Conservation (phyloP, 2,888 invertebrate species). For the Rhingia rostrata region DNA sequence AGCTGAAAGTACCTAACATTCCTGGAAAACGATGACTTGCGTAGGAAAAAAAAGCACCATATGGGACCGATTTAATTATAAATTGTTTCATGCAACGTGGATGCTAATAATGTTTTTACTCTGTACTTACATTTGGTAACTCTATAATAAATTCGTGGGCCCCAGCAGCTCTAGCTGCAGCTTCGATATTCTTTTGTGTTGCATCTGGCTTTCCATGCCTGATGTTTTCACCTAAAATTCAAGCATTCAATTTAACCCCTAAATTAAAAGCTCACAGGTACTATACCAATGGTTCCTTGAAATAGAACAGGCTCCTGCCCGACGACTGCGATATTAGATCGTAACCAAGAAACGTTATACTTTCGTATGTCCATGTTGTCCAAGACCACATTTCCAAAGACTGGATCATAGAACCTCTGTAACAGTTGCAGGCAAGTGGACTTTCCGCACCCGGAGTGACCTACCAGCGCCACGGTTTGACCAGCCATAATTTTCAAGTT, state of each 20-base stretch:
- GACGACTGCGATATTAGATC: conserved; percentile 91
- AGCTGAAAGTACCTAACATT: no score
- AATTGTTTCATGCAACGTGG: no score
- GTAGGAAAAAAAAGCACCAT: no score
- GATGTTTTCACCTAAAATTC: conserved; percentile 84
- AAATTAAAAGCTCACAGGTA: background rate
- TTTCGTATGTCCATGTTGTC: conserved; percentile 86
- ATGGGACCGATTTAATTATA: no score
- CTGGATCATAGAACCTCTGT: conserved; percentile 87
- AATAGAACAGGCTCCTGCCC: conserved; percentile 94
- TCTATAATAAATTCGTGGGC: conserved; percentile 90
- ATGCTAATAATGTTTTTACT: no score
- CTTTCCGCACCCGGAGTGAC: conserved; percentile 91
- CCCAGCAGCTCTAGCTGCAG: conserved; percentile 88
- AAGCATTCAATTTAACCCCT: background rate
- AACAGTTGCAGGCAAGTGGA: conserved; percentile 91
- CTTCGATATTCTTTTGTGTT: conserved; percentile 87
- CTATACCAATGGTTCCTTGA: conserved; percentile 87
- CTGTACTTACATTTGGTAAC: conserved; percentile 85
- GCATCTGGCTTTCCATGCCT: conserved; percentile 89
- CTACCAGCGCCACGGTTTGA: conserved; percentile 88
- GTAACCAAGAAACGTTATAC: conserved; percentile 88
- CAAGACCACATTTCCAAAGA: conserved; percentile 84
- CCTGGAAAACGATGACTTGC: no score
- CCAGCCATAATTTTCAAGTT: conserved; percentile 85